phyloP scores from a whole-genome alignment of 2,797 vertebrate species.

The Aplochiton taeniatus region DNA sequence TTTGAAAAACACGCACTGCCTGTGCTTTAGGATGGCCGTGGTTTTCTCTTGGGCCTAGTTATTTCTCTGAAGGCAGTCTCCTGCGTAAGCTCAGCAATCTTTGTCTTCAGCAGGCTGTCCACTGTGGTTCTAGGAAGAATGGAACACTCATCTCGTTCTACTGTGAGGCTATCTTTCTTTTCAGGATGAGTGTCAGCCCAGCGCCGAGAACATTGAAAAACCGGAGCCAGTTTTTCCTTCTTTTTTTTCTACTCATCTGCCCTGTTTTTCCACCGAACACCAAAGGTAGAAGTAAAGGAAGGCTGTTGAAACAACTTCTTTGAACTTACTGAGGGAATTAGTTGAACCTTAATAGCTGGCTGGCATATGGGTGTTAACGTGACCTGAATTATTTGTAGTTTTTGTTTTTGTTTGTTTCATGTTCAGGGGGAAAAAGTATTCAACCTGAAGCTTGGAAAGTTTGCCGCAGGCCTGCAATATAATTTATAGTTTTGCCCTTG shows the following conservation, averaged over 20 bases:
- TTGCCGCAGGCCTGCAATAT: constrained; percentile 8
- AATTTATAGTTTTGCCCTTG: constrained; percentile 41
- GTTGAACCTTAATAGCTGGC: too few relatives aligned
- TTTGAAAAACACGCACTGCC: neutral
- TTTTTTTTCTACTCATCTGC: neutral
- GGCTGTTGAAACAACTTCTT: too few relatives aligned
- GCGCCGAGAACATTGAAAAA: neutral
- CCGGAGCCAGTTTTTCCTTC: too few relatives aligned
- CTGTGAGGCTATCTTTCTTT: constrained; percentile 5
- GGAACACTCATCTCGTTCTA: neutral
- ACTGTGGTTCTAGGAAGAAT: neutral
- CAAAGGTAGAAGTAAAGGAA: too few relatives aligned
- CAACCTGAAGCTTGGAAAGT: constrained; percentile 12
- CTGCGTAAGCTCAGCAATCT: neutral
- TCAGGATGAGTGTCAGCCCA: constrained; percentile 1
- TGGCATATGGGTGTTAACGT: too few relatives aligned
- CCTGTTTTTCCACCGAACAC: neutral
- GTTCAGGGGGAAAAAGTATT: too few relatives aligned
- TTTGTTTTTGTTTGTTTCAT: neutral
- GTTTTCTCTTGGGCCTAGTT: neutral
- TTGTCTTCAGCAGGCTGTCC: too few relatives aligned
- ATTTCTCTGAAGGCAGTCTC: neutral
- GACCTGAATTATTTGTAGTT: neutral
- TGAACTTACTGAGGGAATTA: too few relatives aligned
- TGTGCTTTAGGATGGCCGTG: neutral